Evolutionary conservation across 2,113 vertebrate species (phyloP).

Genomic region (Urocolius indicus): DNA sequence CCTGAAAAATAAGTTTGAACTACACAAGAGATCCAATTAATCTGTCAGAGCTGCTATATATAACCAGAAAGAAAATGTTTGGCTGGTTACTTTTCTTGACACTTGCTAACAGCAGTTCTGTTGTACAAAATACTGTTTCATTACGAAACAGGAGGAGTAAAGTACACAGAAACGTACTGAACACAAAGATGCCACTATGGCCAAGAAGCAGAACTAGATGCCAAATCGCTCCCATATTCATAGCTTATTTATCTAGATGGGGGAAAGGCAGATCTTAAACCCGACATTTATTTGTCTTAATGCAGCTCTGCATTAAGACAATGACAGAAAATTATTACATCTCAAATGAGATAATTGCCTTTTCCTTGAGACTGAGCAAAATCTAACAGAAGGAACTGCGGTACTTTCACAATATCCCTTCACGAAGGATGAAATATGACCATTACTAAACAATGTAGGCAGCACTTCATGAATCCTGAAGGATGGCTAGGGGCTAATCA

Average conservation of each 20-base stretch:
- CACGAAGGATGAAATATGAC: background rate
- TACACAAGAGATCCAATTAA: background rate
- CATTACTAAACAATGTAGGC: background rate
- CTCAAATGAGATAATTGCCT: background rate
- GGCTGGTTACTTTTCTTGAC: background rate
- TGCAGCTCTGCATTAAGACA: background rate
- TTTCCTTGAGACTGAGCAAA: background rate
- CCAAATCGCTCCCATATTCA: background rate
- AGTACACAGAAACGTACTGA: background rate
- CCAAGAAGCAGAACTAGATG: background rate
- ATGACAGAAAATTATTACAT: background rate
- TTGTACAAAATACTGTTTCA: constrained; percentile 3
- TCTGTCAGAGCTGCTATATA: background rate
- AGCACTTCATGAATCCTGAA: background rate
- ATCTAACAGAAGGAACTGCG: background rate
- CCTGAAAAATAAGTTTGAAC: background rate
- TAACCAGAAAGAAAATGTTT: background rate
- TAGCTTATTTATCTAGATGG: background rate
- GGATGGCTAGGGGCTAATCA: background rate
- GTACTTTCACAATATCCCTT: background rate
- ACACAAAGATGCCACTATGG: background rate
- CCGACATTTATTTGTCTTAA: background rate
- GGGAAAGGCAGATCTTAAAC: background rate
- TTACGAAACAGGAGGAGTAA: background rate
- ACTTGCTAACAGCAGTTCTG: background rate